A percentile compares a stretch with the other conserved stretches of the same genome.
These are phyloP conservation scores for Acanthurus leucopareius DNA, from an alignment of 2,797 vertebrate genomes.

Conservation along the genomic window DNA sequence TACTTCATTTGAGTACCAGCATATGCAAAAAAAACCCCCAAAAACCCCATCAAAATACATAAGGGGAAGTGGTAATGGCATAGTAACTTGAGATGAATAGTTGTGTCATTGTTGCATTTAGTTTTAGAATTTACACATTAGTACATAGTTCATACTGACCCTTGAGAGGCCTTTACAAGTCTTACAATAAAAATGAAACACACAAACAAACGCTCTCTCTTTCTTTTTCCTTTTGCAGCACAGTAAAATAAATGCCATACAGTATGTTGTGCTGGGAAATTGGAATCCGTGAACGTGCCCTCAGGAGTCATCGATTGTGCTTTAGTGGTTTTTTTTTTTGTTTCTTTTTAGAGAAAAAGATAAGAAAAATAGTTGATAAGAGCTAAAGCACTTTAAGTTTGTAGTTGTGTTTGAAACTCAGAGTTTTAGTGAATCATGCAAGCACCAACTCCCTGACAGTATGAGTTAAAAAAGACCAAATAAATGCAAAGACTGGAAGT, in stretches of 20 bases:
- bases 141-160: background rate
- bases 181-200: background rate
- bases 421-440: conserved; percentile 45
- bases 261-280: conserved; percentile 38
- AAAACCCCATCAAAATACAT: conserved; percentile 8
- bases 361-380: conserved; percentile 43
- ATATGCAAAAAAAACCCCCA: background rate
- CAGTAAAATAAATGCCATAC: conserved; percentile 11
- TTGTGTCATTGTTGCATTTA: background rate
- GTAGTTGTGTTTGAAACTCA: conserved; percentile 32
- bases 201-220: background rate
- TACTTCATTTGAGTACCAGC: background rate
- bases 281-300: conserved; percentile 45
- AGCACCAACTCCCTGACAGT: conserved; percentile 28
- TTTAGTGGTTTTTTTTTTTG: conserved; percentile 41
- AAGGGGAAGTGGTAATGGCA: conserved; percentile 5
- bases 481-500: conserved; percentile 6
- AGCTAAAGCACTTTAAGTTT: conserved; percentile 47
- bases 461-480: conserved; percentile 47
- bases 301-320: conserved; percentile 33
- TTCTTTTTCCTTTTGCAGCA: conserved; percentile 26
- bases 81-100: conserved; percentile 3
- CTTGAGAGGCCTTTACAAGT: conserved; percentile 12
- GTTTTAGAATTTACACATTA: background rate
- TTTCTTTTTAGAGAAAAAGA: conserved; percentile 35